phyloP scores from a whole-genome alignment of 2,888 invertebrate species.

The Diarsia rubi region DNA sequence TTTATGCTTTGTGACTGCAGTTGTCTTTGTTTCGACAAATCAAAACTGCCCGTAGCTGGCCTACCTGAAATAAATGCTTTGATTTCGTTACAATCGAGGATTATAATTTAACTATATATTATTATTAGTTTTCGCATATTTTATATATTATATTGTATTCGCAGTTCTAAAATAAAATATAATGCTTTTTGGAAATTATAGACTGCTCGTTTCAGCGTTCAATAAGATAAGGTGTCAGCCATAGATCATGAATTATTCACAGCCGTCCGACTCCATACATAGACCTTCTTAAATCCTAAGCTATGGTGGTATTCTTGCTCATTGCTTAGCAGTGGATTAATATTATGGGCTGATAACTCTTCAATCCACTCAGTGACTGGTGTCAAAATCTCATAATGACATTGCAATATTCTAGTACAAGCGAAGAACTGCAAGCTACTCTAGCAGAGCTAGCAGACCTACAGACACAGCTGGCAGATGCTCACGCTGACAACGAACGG shows the following conservation, averaged over 20 bases:
- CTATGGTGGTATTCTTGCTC: background rate
- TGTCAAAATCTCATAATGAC: background rate
- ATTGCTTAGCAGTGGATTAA: background rate
- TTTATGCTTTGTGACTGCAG: no score
- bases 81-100: no score
- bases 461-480: conserved; percentile 96
- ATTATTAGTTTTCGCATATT: no score
- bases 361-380: background rate
- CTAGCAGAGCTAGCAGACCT: conserved; percentile 97
- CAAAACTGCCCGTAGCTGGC: no score
- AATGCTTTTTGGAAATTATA: background rate
- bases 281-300: background rate
- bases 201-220: background rate
- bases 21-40: no score
- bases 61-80: no score
- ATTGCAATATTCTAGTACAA: conserved; percentile 92
- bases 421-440: conserved; percentile 98
- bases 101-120: no score
- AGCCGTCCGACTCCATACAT: background rate
- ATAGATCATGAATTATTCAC: background rate
- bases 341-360: background rate
- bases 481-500: conserved; percentile 96
- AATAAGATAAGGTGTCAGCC: background rate
- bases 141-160: no score
- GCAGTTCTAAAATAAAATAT: no score